phyloP scores from a whole-genome alignment of 1,140 invertebrate genomes.

The Pteromalus puparum region DNA sequence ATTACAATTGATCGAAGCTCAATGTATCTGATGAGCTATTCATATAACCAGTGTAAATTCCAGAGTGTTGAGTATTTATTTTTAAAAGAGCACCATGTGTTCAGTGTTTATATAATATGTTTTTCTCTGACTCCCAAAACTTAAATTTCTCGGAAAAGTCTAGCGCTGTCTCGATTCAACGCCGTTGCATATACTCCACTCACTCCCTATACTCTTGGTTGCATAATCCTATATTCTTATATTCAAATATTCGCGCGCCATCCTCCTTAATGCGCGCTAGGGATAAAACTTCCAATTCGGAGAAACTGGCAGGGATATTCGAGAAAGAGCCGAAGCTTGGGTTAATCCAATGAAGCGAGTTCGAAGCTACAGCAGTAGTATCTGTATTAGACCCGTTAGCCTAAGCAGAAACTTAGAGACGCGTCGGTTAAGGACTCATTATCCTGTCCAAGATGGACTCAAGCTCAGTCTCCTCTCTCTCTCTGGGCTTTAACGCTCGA shows the following conservation, averaged over 20 bases:
- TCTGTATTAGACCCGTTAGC: not conserved
- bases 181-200: too few species aligned
- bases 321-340: not conserved
- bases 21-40: too few species aligned
- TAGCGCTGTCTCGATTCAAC: too few species aligned
- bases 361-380: not conserved
- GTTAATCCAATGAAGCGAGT: conserved; percentile 4
- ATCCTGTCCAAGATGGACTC: conserved; percentile 6
- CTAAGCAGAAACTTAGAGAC: not conserved
- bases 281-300: not conserved
- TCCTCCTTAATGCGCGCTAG: not conserved
- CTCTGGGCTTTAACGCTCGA: not conserved
- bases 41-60: too few species aligned
- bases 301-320: not conserved
- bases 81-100: too few species aligned
- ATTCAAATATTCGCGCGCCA: not conserved
- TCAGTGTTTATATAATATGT: too few species aligned
- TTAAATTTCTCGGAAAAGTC: too few species aligned
- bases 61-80: too few species aligned
- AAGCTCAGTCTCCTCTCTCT: not conserved
- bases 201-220: too few species aligned
- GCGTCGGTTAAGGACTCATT: conserved; percentile 26
- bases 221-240: too few species aligned
- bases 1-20: too few species aligned
- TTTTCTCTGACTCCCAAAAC: too few species aligned